Base-by-base conservation (phyloP, 2,888 invertebrate genomes). In the Drosophila trichaetosa region DNA sequence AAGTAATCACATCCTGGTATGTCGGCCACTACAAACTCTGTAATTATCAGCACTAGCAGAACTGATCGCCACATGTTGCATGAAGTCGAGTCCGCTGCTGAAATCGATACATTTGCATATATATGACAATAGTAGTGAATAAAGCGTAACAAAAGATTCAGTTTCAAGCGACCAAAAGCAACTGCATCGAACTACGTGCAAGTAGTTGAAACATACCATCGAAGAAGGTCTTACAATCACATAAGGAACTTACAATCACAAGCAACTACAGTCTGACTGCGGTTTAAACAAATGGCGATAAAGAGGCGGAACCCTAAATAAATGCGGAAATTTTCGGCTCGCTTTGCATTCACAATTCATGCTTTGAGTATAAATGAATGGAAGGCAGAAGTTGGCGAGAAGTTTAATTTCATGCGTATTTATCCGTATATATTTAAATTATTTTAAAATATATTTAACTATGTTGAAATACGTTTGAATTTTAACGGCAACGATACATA, bases 1-100 rank as follows among this genome's bases (percentile, higher is more conserved):
- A 75, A 76, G 62, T 76, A 90, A 36, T 80, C 72, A 49, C 91
- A 91, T 1, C 54, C 75, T 1, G 58, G 69, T 46, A 87, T 82
- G 0, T 76, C 73, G 2, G 54, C 69, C 16, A 4, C 1, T 1
- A 13, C 21, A 18, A 7, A 2, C 2, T 24, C 18, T 21, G 1
- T 13, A 38, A 40, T 29, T 27, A 31, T 11, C 24, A 67, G 2
- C 2, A 16, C 1, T 11, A 53, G 10, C 16, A 33, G 0, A 13
- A 67, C 4, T 18, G 31, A 11, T 5, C 31, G 27, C 54, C 21
- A 21, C 74, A 75, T 75, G 1, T 29, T 61, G 34, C 4, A 11
- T n/a, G 27, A 1, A 34, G 7, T 5, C 34, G 10, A 13, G 4
- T 60, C 13, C 27, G 16, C 29, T 49, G n/a, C 54, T 36, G 54